A percentile compares a stretch with the other conserved stretches of the same genome.
phyloP scores from a whole-genome alignment of 2,888 invertebrate genomes.

The Dryobota labecula region DNA sequence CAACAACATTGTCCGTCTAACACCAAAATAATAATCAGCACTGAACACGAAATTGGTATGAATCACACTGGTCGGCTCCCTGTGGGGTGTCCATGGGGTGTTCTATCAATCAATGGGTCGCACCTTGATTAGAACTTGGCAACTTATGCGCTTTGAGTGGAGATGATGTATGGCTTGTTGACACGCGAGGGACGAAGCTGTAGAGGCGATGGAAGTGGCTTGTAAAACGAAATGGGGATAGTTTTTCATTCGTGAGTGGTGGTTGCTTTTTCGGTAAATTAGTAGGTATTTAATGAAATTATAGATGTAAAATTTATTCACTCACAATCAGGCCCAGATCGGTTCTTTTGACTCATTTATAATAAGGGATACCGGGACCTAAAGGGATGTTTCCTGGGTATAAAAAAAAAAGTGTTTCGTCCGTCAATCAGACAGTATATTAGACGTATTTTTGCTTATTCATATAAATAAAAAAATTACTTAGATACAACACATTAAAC shows the following conservation, averaged over 20 bases:
- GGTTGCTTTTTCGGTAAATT: not conserved
- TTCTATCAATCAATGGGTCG: slow-evolving; percentile 87
- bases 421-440: too few relatives aligned
- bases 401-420: too few relatives aligned
- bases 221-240: not conserved
- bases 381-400: too few relatives aligned
- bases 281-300: not conserved
- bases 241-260: not conserved
- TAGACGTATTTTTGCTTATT: too few relatives aligned
- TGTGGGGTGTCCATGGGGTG: slow-evolving; percentile 68
- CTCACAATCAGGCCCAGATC: too few relatives aligned
- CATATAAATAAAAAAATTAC: too few relatives aligned
- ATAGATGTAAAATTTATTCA: too few relatives aligned
- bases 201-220: slow-evolving; percentile 56
- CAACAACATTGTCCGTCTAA: too few relatives aligned
- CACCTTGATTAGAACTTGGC: slow-evolving; percentile 86
- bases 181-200: slow-evolving; percentile 77
- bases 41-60: slow-evolving; percentile 65
- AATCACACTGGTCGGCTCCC: slow-evolving; percentile 64
- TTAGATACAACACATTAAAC: too few relatives aligned
- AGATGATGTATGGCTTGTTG: slow-evolving; percentile 84
- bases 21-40: slow-evolving; percentile 57
- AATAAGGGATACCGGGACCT: too few relatives aligned
- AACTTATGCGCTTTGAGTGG: slow-evolving; percentile 85
- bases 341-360: too few relatives aligned